Evolutionary conservation across 2,888 invertebrate genomes (phyloP).

Genomic region (Xanthorhoe designata): DNA sequence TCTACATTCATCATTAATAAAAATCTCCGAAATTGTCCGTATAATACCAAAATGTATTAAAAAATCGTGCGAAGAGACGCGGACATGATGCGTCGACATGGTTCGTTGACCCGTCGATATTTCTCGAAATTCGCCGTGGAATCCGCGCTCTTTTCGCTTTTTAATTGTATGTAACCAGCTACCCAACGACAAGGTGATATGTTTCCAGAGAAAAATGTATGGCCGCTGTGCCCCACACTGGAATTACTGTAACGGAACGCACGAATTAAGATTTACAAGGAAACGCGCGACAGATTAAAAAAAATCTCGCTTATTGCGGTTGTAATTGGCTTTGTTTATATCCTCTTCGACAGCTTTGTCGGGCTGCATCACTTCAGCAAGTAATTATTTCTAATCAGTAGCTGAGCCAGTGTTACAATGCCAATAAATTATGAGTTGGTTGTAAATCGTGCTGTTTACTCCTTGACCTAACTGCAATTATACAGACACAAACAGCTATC

Average conservation of each 20-base stretch:
- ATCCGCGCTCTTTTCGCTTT: slow-evolving; percentile 83
- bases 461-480: slow-evolving; percentile 34
- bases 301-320: slow-evolving; percentile 52
- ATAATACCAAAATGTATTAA: slow-evolving; percentile 69
- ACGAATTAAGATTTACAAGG: slow-evolving; percentile 74
- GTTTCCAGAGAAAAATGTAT: slow-evolving; percentile 76
- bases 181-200: slow-evolving; percentile 79
- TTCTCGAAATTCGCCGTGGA: slow-evolving; percentile 83
- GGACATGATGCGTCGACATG: slow-evolving; percentile 80
- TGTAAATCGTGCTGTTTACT: slow-evolving; percentile 27
- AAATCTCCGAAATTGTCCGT: slow-evolving; percentile 64
- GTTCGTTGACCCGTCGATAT: slow-evolving; percentile 83
- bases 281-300: slow-evolving; percentile 65
- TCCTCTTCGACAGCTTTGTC: slow-evolving; percentile 12
- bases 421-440: slow-evolving; percentile 21
- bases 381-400: slow-evolving; percentile 22
- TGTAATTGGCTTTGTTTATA: slow-evolving; percentile 52
- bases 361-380: slow-evolving; percentile 3
- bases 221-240: slow-evolving; percentile 63
- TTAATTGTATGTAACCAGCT: slow-evolving; percentile 82
- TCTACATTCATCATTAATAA: slow-evolving; percentile 59
- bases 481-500: slow-evolving; percentile 29
- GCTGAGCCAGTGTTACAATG: slow-evolving; percentile 10
- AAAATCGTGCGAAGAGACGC: slow-evolving; percentile 73
- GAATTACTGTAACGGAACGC: slow-evolving; percentile 79